Evolutionary conservation across 2,888 invertebrate species (phyloP).

Genomic region (Drosophila neonasuta): DNA sequence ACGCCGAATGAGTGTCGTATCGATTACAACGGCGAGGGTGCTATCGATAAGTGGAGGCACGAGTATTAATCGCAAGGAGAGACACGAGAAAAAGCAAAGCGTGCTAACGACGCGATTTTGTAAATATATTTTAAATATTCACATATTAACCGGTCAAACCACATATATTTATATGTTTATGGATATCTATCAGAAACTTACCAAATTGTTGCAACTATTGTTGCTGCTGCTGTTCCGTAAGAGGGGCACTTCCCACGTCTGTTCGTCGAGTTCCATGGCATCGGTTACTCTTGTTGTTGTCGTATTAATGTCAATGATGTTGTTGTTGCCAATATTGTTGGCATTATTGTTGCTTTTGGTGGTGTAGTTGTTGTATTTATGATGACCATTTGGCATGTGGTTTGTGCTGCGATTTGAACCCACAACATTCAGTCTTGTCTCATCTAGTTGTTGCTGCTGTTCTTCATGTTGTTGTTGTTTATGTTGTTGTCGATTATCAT

Average conservation of each 20-base stretch:
- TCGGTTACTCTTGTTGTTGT: constrained; percentile 20
- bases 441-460: constrained; percentile 4
- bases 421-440: constrained; percentile 56
- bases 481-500: constrained; percentile 42
- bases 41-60: too few species aligned
- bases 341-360: constrained; percentile 19
- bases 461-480: constrained; percentile 12
- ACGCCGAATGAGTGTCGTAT: too few species aligned
- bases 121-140: too few species aligned
- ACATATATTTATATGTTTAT: not conserved
- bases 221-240: constrained; percentile 48
- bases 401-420: constrained; percentile 25
- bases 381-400: constrained; percentile 52
- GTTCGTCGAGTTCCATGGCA: constrained; percentile 59
- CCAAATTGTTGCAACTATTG: constrained; percentile 50
- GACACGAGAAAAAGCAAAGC: too few species aligned
- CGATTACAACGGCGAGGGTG: too few species aligned
- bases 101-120: too few species aligned
- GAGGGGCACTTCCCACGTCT: constrained; percentile 74
- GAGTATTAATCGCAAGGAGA: too few species aligned
- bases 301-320: constrained; percentile 15
- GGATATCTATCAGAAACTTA: constrained; percentile 16
- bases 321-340: constrained; percentile 23
- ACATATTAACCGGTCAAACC: too few species aligned
- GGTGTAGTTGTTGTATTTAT: constrained; percentile 37